Percentiles rank a stretch among this genome's conserved stretches.
These are phyloP conservation scores for Sinocyclocheilus grahami DNA, from an alignment of 2,113 vertebrate species.

Conservation along the genomic window DNA sequence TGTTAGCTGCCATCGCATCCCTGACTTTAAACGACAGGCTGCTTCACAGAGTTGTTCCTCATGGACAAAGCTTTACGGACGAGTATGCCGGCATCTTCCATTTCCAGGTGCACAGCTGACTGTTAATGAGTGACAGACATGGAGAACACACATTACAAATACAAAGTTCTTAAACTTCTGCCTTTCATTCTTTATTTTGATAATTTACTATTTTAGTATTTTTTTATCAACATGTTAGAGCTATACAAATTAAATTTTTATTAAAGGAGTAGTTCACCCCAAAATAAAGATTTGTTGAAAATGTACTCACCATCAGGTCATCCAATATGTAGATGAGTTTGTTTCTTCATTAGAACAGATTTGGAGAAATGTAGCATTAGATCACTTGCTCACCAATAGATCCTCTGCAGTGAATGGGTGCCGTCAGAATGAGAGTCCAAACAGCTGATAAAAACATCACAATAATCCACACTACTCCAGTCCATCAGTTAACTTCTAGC, in stretches of 20 bases:
- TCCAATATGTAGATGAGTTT: too few species aligned
- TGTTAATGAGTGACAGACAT: background rate
- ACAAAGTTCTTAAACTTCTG: background rate
- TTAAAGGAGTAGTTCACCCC: background rate
- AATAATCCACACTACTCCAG: too few species aligned
- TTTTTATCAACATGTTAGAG: background rate
- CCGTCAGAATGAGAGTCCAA: too few species aligned
- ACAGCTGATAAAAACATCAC: too few species aligned
- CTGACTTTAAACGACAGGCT: conserved; percentile 80
- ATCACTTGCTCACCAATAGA: too few species aligned
- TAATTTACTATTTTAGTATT: background rate
- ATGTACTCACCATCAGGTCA: too few species aligned
- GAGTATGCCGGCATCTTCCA: conserved; percentile 86
- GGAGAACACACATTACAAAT: background rate
- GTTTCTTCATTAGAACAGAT: too few species aligned
- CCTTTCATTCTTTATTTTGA: background rate
- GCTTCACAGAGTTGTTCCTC: conserved; percentile 81
- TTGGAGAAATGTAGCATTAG: too few species aligned
- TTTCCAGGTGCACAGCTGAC: conserved; percentile 75
- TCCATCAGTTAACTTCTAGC: too few species aligned
- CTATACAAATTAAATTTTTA: background rate
- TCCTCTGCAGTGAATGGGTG: too few species aligned
- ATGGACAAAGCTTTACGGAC: conserved; percentile 78
- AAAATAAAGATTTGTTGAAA: too few species aligned
- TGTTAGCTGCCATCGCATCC: conserved; percentile 84